A percentile compares a stretch with the other conserved stretches of the same genome.
phyloP scores from a whole-genome alignment of 2,113 vertebrate genomes.

The Pogona vitticeps region DNA sequence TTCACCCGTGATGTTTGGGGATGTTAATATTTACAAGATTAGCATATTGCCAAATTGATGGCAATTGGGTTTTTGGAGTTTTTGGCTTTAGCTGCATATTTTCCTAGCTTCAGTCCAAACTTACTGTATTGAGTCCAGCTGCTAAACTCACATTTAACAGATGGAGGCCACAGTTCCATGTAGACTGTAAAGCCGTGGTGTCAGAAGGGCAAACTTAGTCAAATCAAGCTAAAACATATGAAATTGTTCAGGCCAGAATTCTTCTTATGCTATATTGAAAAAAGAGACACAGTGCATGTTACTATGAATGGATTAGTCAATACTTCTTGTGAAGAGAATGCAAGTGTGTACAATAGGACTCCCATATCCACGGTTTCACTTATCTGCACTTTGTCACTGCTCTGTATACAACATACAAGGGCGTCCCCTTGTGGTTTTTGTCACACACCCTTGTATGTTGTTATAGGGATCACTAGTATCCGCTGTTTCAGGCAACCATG shows the following conservation, averaged over 20 bases:
- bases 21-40: slow-evolving; percentile 58
- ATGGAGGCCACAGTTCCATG: slow-evolving; percentile 47
- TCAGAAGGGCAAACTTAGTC: slow-evolving; percentile 42
- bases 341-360: too few species aligned
- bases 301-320: neutral
- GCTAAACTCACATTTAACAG: slow-evolving; percentile 59
- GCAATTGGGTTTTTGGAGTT: slow-evolving; percentile 13
- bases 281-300: neutral
- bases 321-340: neutral
- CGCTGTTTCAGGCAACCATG: too few species aligned
- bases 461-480: too few species aligned
- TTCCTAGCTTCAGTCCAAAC: slow-evolving; percentile 62
- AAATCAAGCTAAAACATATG: slow-evolving; percentile 7
- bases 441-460: too few species aligned
- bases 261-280: neutral
- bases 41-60: slow-evolving; percentile 60
- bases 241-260: neutral
- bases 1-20: slow-evolving; percentile 53
- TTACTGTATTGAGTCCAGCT: slow-evolving; percentile 68
- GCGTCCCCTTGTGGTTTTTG: too few species aligned
- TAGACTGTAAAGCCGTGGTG: slow-evolving; percentile 34
- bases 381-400: too few species aligned
- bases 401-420: too few species aligned
- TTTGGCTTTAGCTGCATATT: slow-evolving; percentile 59
- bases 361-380: too few species aligned